Percentiles rank a stretch among this genome's conserved stretches.
phyloP scores from a whole-genome alignment of 2,113 vertebrate species.

The Toxotes jaculatrix region DNA sequence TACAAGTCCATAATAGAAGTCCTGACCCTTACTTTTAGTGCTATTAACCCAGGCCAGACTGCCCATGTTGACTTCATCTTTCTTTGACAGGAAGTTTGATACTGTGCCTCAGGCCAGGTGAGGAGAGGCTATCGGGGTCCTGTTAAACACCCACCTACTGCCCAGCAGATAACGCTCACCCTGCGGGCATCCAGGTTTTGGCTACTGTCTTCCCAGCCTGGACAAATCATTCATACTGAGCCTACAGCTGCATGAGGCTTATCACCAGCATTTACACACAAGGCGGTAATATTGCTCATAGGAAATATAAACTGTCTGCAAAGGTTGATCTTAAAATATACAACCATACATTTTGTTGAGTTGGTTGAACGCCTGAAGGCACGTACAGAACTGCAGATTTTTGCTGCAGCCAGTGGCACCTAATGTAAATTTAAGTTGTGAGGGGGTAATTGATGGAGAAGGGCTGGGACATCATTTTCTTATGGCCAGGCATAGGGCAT shows the following conservation, averaged over 20 bases:
- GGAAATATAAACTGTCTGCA: slow-evolving; percentile 40
- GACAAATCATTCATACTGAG: slow-evolving; percentile 28
- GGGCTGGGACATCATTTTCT: slow-evolving; percentile 76
- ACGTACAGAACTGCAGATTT: slow-evolving; percentile 37
- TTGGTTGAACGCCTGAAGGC: slow-evolving; percentile 42
- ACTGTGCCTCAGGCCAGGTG: slow-evolving; percentile 65
- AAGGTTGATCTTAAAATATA: slow-evolving; percentile 56
- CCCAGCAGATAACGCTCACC: slow-evolving; percentile 68
- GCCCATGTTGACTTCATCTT: slow-evolving; percentile 71
- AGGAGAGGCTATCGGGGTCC: slow-evolving; percentile 55
- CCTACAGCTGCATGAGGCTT: slow-evolving; percentile 42
- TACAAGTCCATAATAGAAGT: slow-evolving; percentile 73
- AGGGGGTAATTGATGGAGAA: slow-evolving; percentile 77
- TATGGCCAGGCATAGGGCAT: slow-evolving; percentile 68
- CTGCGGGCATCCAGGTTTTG: slow-evolving; percentile 40
- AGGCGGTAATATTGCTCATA: slow-evolving; percentile 17
- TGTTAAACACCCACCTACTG: slow-evolving; percentile 63
- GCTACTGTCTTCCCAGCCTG: slow-evolving; percentile 22
- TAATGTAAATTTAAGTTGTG: slow-evolving; percentile 71
- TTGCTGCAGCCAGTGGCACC: slow-evolving; percentile 36
- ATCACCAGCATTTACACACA: slow-evolving; percentile 37
- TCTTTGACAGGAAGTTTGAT: slow-evolving; percentile 69
- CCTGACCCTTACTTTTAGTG: slow-evolving; percentile 76
- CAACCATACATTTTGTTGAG: slow-evolving; percentile 55
- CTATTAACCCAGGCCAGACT: slow-evolving; percentile 71